Percentiles rank a stretch among this genome's conserved stretches.
Conservation (phyloP, 2,113 vertebrate species). For the Siniperca chuatsi region DNA sequence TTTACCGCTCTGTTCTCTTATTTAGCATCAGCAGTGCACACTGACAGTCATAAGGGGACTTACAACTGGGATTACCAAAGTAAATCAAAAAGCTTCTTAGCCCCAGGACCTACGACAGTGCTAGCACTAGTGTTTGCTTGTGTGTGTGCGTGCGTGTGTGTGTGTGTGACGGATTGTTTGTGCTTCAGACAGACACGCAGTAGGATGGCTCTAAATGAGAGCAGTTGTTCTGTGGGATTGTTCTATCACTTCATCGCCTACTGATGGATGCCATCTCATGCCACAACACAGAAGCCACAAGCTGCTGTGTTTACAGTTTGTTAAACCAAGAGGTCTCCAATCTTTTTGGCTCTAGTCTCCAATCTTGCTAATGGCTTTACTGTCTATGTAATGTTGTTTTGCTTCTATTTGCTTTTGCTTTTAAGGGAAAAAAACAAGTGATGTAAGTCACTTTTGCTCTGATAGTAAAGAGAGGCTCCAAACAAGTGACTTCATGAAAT, state of each 20-base stretch:
- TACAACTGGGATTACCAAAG: conserved; percentile 78
- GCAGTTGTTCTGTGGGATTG: conserved; percentile 40
- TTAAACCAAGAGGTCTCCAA: conserved; percentile 52
- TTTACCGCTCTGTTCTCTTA: conserved; percentile 49
- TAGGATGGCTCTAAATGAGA: conserved; percentile 44
- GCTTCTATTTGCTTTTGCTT: conserved; percentile 8
- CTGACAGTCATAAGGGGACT: conserved; percentile 65
- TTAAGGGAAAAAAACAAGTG: not conserved
- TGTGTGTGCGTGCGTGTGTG: conserved; percentile 5
- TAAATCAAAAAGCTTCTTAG: conserved; percentile 80
- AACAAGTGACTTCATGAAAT: not conserved
- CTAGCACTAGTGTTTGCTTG: conserved; percentile 26
- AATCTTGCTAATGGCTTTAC: conserved; percentile 20
- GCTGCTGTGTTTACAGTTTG: conserved; percentile 57
- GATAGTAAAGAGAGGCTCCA: not conserved
- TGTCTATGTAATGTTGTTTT: not conserved
- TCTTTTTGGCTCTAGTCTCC: not conserved
- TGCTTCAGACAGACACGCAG: conserved; percentile 32
- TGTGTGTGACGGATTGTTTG: conserved; percentile 1
- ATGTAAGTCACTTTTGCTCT: not conserved
- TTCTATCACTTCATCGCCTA: conserved; percentile 55
- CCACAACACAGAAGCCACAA: conserved; percentile 43
- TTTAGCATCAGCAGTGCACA: conserved; percentile 50
- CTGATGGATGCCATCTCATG: conserved; percentile 55
- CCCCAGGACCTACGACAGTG: conserved; percentile 63